These are phyloP conservation scores for Actias luna DNA, from an alignment of 2,888 invertebrate species.

Conservation along the genomic window DNA sequence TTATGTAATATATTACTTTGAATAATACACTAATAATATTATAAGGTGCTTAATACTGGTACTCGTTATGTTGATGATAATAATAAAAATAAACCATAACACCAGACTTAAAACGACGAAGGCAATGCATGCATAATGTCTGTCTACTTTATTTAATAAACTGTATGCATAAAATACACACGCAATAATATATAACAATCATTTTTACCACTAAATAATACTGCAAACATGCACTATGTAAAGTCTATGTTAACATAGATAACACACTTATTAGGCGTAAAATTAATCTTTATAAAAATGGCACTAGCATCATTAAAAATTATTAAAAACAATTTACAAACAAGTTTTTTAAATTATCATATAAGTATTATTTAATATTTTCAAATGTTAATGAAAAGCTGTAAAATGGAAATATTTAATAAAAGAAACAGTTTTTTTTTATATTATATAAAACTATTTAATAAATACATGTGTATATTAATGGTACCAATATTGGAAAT, in stretches of 20 bases:
- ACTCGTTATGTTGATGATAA: background rate
- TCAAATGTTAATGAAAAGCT: conserved; percentile 7
- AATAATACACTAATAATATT: background rate
- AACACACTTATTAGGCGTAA: conserved; percentile 41
- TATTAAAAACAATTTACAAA: conserved; percentile 29
- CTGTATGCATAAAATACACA: conserved; percentile 37
- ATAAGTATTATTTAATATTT: background rate
- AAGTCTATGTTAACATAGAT: conserved; percentile 68
- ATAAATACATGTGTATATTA: conserved; percentile 2
- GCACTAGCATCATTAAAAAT: conserved; percentile 40
- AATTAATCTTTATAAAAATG: conserved; percentile 28
- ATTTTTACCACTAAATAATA: conserved; percentile 61
- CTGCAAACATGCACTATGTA: conserved; percentile 66
- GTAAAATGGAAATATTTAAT: conserved; percentile 5
- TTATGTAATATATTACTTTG: background rate
- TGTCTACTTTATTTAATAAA: background rate
- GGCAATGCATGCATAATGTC: conserved; percentile 15
- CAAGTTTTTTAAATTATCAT: background rate
- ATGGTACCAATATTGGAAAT: background rate
- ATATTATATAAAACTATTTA: background rate
- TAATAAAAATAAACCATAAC: conserved; percentile 13
- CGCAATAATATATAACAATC: conserved; percentile 41
- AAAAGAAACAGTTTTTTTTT: background rate
- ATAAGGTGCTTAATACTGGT: background rate
- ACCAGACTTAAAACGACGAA: conserved; percentile 5